These are phyloP conservation scores for Campylorhamphus procurvoides DNA, from an alignment of 2,113 vertebrate species.

Conservation along the genomic window DNA sequence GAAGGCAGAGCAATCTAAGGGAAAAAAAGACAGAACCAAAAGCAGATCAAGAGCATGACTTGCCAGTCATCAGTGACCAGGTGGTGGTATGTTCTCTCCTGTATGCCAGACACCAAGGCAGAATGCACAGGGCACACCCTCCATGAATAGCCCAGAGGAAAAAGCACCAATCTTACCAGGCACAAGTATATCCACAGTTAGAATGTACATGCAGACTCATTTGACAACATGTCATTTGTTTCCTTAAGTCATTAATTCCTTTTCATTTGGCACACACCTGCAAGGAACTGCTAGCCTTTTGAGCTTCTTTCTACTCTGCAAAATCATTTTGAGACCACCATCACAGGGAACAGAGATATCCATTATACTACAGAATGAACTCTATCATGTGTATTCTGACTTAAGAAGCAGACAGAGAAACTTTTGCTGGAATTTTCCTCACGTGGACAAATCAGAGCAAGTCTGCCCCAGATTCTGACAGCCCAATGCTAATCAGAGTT, in stretches of 20 bases:
- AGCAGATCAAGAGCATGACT: neutral
- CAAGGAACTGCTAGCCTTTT: neutral
- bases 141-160: neutral
- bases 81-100: constrained; percentile 56
- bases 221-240: neutral
- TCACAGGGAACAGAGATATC: neutral
- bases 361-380: neutral
- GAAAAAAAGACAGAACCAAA: neutral
- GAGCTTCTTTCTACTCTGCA: neutral
- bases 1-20: neutral
- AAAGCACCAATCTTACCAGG: neutral
- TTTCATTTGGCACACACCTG: neutral
- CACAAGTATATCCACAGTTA: neutral
- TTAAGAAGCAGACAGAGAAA: neutral
- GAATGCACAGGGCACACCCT: neutral
- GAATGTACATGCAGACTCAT: constrained; percentile 48
- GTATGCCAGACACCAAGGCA: constrained; percentile 50
- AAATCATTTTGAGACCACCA: neutral
- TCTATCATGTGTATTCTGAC: neutral
- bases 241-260: neutral
- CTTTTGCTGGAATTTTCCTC: neutral
- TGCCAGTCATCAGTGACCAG: neutral
- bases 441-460: neutral
- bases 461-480: neutral
- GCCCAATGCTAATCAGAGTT: neutral